These are phyloP conservation scores for Achlya flavicornis DNA, from an alignment of 2,888 invertebrate species.

Conservation along the genomic window DNA sequence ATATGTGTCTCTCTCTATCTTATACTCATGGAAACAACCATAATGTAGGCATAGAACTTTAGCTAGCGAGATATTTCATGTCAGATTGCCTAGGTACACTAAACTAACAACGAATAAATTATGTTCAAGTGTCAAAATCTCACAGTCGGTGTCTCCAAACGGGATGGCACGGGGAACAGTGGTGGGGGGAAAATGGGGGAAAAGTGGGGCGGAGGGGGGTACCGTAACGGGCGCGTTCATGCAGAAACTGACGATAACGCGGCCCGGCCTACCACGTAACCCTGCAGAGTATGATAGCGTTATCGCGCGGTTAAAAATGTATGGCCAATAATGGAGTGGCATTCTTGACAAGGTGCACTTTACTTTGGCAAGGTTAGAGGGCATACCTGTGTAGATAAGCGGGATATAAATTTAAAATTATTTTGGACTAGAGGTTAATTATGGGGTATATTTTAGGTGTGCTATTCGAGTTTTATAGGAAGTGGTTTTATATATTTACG, in stretches of 20 bases:
- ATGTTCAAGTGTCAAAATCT: slow-evolving; percentile 79
- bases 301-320: slow-evolving; percentile 78
- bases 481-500: too few species aligned
- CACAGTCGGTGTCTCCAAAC: slow-evolving; percentile 61
- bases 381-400: slow-evolving; percentile 42
- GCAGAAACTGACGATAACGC: slow-evolving; percentile 82
- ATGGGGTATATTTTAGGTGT: slow-evolving; percentile 11
- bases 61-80: neutral
- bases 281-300: slow-evolving; percentile 66
- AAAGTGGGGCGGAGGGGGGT: slow-evolving; percentile 39
- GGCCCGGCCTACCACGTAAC: slow-evolving; percentile 80
- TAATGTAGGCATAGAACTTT: slow-evolving; percentile 4
- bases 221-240: slow-evolving; percentile 81
- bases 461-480: neutral
- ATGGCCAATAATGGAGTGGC: slow-evolving; percentile 71
- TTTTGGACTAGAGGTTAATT: slow-evolving; percentile 13
- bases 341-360: slow-evolving; percentile 57
- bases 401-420: slow-evolving; percentile 36
- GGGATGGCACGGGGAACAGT: slow-evolving; percentile 24
- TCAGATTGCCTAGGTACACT: slow-evolving; percentile 36
- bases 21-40: neutral
- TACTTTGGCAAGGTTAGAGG: slow-evolving; percentile 37
- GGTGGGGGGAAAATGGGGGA: slow-evolving; percentile 28
- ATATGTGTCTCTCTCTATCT: too few species aligned
- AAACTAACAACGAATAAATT: slow-evolving; percentile 68